Percentiles rank a stretch among this genome's conserved stretches.
phyloP scores from a whole-genome alignment of 92 coral and sea anemone species.

The Epizoanthus illoricatus region DNA sequence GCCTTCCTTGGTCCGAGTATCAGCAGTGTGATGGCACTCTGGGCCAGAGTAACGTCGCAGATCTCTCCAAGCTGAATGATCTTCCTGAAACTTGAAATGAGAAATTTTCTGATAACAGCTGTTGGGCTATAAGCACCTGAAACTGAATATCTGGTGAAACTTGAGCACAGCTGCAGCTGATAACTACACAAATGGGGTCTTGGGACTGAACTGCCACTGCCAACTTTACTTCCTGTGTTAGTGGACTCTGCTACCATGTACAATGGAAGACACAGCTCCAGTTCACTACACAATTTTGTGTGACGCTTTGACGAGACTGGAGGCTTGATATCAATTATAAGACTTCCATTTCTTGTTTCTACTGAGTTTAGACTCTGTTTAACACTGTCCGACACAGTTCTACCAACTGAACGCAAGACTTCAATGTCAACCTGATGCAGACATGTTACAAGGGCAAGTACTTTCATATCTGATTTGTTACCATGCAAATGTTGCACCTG shows the following conservation, averaged over 20 bases:
- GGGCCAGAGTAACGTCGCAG: not conserved
- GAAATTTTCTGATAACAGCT: conserved; percentile 5
- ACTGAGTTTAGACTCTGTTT: not conserved
- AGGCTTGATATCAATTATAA: conserved; percentile 1
- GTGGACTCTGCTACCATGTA: not conserved
- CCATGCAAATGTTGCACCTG: no score
- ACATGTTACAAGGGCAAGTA: not conserved
- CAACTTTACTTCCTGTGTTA: not conserved
- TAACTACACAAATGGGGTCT: not conserved
- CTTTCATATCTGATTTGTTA: no score
- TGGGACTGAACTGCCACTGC: not conserved
- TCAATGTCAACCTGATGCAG: not conserved
- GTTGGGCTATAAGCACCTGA: not conserved
- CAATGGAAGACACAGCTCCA: conserved; percentile 19
- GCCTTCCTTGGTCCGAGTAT: not conserved
- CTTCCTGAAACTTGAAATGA: not conserved
- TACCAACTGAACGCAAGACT: not conserved
- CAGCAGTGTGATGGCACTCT: not conserved
- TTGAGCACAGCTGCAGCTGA: conserved; percentile 1
- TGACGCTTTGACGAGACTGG: not conserved
- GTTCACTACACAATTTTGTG: conserved; percentile 2
- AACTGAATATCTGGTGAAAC: not conserved
- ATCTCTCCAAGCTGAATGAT: not conserved
- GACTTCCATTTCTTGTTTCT: not conserved
- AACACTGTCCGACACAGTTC: conserved; percentile 4